Conservation (phyloP, 2,797 vertebrate genomes). For the Crocidura indochinensis region DNA sequence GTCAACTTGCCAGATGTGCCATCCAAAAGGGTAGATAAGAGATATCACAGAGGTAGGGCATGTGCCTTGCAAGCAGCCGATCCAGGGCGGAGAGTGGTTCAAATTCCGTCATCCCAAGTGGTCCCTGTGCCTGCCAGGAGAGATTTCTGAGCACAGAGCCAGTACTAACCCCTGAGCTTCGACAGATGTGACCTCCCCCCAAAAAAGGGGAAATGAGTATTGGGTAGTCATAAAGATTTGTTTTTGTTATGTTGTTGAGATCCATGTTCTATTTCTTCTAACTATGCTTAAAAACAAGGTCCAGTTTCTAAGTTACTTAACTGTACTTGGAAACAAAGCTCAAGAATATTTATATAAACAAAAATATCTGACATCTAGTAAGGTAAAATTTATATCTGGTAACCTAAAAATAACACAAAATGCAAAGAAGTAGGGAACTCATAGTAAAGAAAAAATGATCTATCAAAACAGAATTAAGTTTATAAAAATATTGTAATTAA, state of each 20-base stretch:
- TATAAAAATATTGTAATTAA: conserved; percentile 40
- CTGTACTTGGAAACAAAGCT: conserved; percentile 52
- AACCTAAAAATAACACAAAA: conserved; percentile 24
- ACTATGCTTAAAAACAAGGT: conserved; percentile 30
- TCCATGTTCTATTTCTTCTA: conserved; percentile 31
- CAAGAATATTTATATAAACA: conserved; percentile 45
- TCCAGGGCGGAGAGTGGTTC: too few relatives aligned
- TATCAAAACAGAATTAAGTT: conserved; percentile 33
- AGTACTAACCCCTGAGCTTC: too few relatives aligned
- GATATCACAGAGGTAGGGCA: too few relatives aligned
- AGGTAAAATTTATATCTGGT: conserved; percentile 25
- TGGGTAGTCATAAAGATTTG: conserved; percentile 12
- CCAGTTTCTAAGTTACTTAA: conserved; percentile 31
- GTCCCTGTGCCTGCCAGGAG: too few relatives aligned
- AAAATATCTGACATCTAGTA: conserved; percentile 21
- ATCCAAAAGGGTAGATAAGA: too few relatives aligned
- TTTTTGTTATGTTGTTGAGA: conserved; percentile 38
- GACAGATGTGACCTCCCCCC: too few relatives aligned
- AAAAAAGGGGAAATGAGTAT: neutral
- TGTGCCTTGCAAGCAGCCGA: too few relatives aligned
- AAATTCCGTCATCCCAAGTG: too few relatives aligned
- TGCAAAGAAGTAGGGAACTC: conserved; percentile 52
- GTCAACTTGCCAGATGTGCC: too few relatives aligned
- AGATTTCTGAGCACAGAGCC: too few relatives aligned
- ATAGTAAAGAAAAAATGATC: conserved; percentile 44